These are phyloP conservation scores for Mormyrus iriodes DNA, from an alignment of 2,113 vertebrate species.

Conservation along the genomic window DNA sequence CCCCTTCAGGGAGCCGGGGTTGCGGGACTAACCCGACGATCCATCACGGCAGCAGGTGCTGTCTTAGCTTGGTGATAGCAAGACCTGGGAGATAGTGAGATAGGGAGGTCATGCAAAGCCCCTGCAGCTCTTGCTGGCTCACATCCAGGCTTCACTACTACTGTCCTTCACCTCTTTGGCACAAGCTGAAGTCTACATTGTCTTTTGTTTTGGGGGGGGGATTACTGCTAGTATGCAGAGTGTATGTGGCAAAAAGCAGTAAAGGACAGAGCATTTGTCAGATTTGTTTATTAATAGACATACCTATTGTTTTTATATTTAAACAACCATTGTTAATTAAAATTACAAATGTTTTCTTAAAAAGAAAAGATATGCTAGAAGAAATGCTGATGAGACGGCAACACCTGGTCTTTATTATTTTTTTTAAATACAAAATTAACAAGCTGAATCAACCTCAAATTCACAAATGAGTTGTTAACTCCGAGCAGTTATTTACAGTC, in stretches of 20 bases:
- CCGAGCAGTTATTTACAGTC: background rate
- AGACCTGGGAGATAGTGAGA: background rate
- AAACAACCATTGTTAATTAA: background rate
- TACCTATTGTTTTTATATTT: background rate
- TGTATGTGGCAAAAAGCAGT: background rate
- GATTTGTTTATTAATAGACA: background rate
- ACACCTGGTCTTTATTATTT: background rate
- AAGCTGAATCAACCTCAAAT: background rate
- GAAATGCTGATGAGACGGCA: background rate
- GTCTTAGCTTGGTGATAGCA: conserved; percentile 9
- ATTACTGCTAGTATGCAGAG: background rate
- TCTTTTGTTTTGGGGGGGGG: background rate
- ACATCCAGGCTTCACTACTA: background rate
- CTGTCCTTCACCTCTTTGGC: conserved; percentile 20
- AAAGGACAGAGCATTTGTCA: background rate
- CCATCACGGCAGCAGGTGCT: conserved; percentile 1
- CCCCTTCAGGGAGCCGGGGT: conserved; percentile 11
- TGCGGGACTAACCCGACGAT: conserved; percentile 5
- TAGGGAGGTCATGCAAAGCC: background rate
- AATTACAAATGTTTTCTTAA: background rate
- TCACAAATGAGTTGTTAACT: background rate
- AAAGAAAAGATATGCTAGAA: background rate
- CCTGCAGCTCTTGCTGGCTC: background rate
- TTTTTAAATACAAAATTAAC: background rate
- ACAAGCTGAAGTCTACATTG: background rate